A percentile compares a stretch with the other conserved stretches of the same genome.
Evolutionary conservation across 2,888 invertebrate species (phyloP).

Genomic region (Trichopria drosophilae): DNA sequence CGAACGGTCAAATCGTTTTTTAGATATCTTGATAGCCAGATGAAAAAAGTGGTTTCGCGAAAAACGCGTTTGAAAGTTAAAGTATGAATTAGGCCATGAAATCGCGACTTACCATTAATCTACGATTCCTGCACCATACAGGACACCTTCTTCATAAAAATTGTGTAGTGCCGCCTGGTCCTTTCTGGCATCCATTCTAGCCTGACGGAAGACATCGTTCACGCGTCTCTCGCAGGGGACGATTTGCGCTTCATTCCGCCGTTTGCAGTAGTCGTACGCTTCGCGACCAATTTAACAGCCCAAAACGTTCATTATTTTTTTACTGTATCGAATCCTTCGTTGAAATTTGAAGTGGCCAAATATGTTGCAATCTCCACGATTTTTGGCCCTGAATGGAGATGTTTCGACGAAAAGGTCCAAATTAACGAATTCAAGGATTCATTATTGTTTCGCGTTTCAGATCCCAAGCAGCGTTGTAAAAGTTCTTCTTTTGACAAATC

Average conservation of each 20-base stretch:
- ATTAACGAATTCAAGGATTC: slow-evolving; percentile 12
- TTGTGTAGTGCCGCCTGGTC: neutral
- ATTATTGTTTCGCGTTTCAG: slow-evolving; percentile 5
- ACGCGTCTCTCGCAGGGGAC: neutral
- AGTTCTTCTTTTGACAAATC: neutral
- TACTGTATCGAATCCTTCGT: neutral
- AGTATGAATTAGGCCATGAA: neutral
- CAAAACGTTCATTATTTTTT: neutral
- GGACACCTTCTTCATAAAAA: slow-evolving; percentile 4
- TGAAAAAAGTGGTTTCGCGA: neutral
- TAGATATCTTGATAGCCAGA: neutral
- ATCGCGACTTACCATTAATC: neutral
- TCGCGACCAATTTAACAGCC: slow-evolving; percentile 7
- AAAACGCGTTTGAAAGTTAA: neutral
- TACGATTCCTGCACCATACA: slow-evolving; percentile 9
- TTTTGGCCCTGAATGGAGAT: neutral
- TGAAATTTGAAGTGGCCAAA: neutral
- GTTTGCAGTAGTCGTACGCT: neutral
- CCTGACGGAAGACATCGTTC: neutral
- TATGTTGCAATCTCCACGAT: neutral
- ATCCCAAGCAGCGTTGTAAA: neutral
- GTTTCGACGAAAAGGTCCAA: neutral
- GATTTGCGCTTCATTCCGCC: neutral
- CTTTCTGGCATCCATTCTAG: slow-evolving; percentile 1
- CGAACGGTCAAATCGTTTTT: neutral